These are phyloP conservation scores for Brachionus plicatilis DNA, from an alignment of 1,140 invertebrate species.

Conservation along the genomic window DNA sequence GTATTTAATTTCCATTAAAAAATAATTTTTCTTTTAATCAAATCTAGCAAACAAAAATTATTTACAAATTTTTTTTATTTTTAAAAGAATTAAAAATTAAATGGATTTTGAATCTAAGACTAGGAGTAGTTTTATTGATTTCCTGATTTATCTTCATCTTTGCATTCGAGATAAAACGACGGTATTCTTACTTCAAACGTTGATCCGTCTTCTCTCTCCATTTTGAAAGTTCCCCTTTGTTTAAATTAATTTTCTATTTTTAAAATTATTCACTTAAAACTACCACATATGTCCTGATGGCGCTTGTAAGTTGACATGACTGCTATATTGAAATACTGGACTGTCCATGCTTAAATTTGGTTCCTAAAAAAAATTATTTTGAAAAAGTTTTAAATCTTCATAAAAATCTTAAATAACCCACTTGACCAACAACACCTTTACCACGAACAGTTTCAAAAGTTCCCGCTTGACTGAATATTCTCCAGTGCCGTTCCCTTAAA, in stretches of 20 bases:
- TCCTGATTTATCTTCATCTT: slow-evolving; percentile 29
- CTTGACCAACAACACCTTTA: slow-evolving; percentile 83
- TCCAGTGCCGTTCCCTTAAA: slow-evolving; percentile 87
- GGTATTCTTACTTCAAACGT: slow-evolving; percentile 93
- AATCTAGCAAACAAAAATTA: background rate
- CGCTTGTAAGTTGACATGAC: slow-evolving; percentile 89
- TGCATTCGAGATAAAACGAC: slow-evolving; percentile 73
- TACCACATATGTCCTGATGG: slow-evolving; percentile 96
- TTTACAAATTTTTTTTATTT: background rate
- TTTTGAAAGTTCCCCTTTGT: slow-evolving; percentile 83
- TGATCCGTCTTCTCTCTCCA: slow-evolving; percentile 90
- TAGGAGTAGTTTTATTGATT: background rate
- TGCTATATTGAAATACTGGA: slow-evolving; percentile 93
- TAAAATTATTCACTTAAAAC: background rate
- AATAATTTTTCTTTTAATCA: too few relatives aligned
- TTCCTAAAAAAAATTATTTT: slow-evolving; percentile 60
- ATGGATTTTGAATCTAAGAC: background rate
- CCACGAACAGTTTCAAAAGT: slow-evolving; percentile 88
- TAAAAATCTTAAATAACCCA: slow-evolving; percentile 35
- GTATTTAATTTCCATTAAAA: too few relatives aligned
- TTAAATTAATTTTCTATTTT: background rate
- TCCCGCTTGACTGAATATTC: slow-evolving; percentile 87
- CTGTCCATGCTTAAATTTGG: slow-evolving; percentile 75
- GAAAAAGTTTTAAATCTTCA: too few relatives aligned
- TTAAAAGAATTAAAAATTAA: background rate